Conservation (phyloP, 2,113 vertebrate species). For the Pelusios castaneus region DNA sequence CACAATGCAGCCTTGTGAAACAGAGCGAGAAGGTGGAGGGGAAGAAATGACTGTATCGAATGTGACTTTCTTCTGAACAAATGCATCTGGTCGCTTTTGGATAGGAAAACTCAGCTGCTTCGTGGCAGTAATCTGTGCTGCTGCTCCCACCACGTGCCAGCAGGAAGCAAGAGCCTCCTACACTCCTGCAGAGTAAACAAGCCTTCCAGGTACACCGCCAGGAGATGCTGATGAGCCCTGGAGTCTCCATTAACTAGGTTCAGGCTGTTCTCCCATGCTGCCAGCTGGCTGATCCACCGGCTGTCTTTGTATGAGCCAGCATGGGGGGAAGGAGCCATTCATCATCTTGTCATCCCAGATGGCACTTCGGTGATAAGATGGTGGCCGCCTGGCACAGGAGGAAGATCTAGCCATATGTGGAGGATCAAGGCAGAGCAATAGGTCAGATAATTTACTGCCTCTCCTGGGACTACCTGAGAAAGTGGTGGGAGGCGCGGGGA, state of each 20-base stretch:
- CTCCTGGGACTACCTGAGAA: not conserved
- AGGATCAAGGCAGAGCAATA: not conserved
- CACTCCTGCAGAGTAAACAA: not conserved
- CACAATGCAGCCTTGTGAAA: not conserved
- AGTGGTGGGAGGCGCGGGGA: not conserved
- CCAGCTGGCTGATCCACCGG: not conserved
- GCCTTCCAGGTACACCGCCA: not conserved
- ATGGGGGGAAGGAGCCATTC: not conserved
- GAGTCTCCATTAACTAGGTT: not conserved
- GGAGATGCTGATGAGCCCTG: not conserved
- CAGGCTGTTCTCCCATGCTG: not conserved
- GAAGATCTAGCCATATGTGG: not conserved
- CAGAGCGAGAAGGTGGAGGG: not conserved
- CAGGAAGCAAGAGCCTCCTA: not conserved
- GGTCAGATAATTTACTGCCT: not conserved
- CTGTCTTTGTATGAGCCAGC: not conserved
- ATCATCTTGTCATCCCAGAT: not conserved
- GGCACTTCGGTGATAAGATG: not conserved
- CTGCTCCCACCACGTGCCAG: not conserved
- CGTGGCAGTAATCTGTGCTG: not conserved
- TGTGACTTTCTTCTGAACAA: not conserved
- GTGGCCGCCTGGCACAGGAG: not conserved
- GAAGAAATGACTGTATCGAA: rapidly evolving
- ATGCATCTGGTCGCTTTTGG: not conserved
- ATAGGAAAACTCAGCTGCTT: not conserved